Base-by-base conservation (phyloP, 2,113 vertebrate species). In the Xiphophorus hellerii region DNA sequence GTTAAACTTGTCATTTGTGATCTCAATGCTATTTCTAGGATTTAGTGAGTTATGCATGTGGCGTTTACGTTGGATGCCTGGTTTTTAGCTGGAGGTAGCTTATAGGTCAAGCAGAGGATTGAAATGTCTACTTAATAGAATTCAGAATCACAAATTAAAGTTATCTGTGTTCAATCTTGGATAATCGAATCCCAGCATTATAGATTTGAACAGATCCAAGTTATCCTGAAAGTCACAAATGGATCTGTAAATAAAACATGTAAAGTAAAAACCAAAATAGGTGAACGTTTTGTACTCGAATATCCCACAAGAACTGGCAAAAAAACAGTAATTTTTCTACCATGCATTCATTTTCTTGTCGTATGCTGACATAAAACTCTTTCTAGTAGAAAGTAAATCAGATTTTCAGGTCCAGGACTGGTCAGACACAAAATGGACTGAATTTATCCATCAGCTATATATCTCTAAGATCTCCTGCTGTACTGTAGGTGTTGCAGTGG, bases 401-500 rank as follows among this genome's bases (percentile, higher is more conserved):
- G 51, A 58, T 58, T 58, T n/a, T 25, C 25, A 1, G 51, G n/a
- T 58, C 25, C 51, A 1, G 51, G 22, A 10, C 51, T n/a, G 51
- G 2, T n/a, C 51, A 58, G 9, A 58, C 7, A 22, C 25, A 22
- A 54, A 54, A 54, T 54, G 1, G 51, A 54, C 17, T 8, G 22
- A 25, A 54, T 51, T 25, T 51, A 14, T 17, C 17, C 61, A 61
- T 58, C 4, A 42, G 35, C 33, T 29, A 12, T 20, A 5, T 5
- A 48, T 48, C 17, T 48, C n/a, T 63, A 64, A 62, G 35, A 37
- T 78, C 31, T 66, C 71, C 31, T 69, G 58, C 22, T 67, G 42
- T 28, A 29, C 66, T 51, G 65, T 64, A 42, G 39, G 73, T 61
- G n/a, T 13, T 72, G 69, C 74, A 3, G 35, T 84, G 86, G 71